Conservation (phyloP, 2,888 invertebrate genomes). For the Microctonus aethiopoides region DNA sequence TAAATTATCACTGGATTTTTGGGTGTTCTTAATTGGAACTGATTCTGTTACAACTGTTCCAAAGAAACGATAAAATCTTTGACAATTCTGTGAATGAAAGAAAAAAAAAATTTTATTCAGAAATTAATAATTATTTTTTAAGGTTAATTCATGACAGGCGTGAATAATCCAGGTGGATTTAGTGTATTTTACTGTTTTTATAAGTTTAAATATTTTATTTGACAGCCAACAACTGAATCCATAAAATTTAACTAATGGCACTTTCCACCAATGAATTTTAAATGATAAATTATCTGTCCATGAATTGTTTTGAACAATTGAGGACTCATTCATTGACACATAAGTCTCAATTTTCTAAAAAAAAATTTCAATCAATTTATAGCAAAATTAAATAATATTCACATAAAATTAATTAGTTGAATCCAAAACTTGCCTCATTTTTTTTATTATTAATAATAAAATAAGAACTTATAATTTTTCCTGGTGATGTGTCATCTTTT, state of each 20-base stretch:
- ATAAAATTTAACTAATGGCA: neutral
- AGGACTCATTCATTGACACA: neutral
- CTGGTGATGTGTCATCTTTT: neutral
- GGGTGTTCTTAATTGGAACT: neutral
- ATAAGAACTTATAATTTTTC: neutral
- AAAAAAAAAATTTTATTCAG: neutral
- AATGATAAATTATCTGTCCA: slow-evolving; percentile 13
- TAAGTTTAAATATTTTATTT: neutral
- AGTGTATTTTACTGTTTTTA: slow-evolving; percentile 5
- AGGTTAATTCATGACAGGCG: neutral
- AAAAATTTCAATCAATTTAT: neutral
- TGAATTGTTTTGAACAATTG: neutral
- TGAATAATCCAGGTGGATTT: neutral
- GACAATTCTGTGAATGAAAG: neutral
- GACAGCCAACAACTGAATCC: neutral
- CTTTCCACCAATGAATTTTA: neutral
- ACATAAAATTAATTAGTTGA: neutral
- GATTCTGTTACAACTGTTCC: neutral
- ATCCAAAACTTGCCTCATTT: neutral
- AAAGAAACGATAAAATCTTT: neutral
- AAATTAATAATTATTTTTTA: neutral
- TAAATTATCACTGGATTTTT: neutral
- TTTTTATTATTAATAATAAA: neutral
- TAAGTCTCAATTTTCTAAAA: neutral
- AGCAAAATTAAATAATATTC: too few species aligned